Conservation (phyloP, 2,797 vertebrate species). For the Helarctos malayanus region DNA sequence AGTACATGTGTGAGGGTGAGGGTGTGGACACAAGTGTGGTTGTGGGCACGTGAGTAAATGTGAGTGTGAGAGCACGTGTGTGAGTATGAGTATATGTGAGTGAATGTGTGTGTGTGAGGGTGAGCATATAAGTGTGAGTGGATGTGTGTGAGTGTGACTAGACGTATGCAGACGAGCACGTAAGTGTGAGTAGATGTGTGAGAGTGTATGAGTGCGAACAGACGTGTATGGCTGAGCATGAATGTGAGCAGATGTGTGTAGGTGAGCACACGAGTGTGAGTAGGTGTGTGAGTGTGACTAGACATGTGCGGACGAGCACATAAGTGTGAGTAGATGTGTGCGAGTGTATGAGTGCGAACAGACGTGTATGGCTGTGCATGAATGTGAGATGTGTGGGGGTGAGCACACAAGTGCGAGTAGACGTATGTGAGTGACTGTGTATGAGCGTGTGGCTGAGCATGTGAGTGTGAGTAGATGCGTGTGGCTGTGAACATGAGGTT, state of each 20-base stretch:
- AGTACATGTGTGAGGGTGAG: neutral
- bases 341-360: neutral
- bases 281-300: no score
- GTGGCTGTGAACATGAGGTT: neutral
- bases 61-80: neutral
- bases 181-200: no score
- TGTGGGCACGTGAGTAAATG: neutral
- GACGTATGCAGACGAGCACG: no score
- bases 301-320: no score
- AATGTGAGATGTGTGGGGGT: neutral
- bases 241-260: no score
- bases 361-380: neutral
- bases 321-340: neutral
- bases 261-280: no score
- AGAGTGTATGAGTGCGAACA: no score
- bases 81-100: no score
- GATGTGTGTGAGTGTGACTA: no score
- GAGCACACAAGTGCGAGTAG: neutral
- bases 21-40: neutral
- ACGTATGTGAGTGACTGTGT: neutral
- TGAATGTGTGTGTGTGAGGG: no score
- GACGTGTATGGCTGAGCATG: no score
- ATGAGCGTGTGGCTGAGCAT: accelerated
- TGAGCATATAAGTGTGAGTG: no score
- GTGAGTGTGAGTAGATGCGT: neutral